Conservation (phyloP, 2,797 vertebrate species). For the Amphiprion clarkii region DNA sequence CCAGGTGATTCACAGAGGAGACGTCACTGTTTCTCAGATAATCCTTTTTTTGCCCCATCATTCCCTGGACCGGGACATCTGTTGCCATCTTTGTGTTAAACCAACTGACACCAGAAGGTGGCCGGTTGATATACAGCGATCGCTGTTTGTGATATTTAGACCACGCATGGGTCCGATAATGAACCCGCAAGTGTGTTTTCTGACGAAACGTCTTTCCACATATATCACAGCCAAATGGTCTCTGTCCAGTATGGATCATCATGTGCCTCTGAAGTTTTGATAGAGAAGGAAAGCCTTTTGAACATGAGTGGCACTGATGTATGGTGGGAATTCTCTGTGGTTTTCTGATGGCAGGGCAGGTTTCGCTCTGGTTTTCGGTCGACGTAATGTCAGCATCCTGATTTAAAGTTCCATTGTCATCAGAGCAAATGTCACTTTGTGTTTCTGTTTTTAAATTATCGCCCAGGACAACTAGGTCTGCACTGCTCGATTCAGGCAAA, state of each 20-base stretch:
- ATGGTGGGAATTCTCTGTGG: neutral
- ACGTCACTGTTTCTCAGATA: neutral
- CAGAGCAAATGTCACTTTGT: constrained; percentile 9
- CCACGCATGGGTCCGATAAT: constrained; percentile 52
- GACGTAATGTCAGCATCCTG: constrained; percentile 7
- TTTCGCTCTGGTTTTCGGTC: constrained; percentile 11
- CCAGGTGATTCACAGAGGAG: neutral
- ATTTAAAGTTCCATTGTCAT: neutral
- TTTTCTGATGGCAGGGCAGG: neutral
- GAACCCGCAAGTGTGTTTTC: constrained; percentile 64
- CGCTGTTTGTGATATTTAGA: constrained; percentile 53
- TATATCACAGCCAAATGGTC: constrained; percentile 54
- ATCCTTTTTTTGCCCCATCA: neutral
- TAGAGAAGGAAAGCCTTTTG: constrained; percentile 54
- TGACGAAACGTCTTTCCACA: constrained; percentile 65
- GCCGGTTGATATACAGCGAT: constrained; percentile 18
- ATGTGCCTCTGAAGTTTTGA: constrained; percentile 65
- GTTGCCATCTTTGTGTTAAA: constrained; percentile 1
- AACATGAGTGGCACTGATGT: constrained; percentile 54
- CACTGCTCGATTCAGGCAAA: constrained; percentile 4
- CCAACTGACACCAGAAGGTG: constrained; percentile 5
- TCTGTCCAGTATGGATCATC: constrained; percentile 63
- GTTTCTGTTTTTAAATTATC: constrained; percentile 38
- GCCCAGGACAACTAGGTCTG: constrained; percentile 24
- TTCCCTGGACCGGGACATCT: constrained; percentile 1